Percentiles rank a stretch among this genome's conserved stretches.
These are phyloP conservation scores for Bufo bufo DNA, from an alignment of 2,113 vertebrate genomes.

Conservation along the genomic window DNA sequence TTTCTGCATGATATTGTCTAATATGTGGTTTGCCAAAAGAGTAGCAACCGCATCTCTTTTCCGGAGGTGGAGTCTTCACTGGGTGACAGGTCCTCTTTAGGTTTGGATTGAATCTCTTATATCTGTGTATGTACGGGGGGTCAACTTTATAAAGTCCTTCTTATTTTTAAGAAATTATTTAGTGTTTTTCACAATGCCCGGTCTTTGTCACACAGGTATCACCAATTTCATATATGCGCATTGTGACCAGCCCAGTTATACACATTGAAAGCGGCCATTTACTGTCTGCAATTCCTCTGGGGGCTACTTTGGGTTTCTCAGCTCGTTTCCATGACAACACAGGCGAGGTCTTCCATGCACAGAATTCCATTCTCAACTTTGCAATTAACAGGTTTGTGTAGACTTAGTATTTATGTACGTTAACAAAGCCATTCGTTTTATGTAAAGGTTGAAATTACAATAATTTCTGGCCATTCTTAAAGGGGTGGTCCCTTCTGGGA, in stretches of 20 bases:
- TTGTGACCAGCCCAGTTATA: slow-evolving; percentile 82
- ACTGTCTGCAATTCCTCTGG: slow-evolving; percentile 82
- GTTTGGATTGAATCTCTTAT: no score
- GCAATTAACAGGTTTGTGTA: slow-evolving; percentile 84
- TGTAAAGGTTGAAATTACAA: neutral
- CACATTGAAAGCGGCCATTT: slow-evolving; percentile 72
- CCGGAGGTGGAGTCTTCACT: no score
- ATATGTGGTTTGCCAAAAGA: no score
- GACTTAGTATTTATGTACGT: neutral
- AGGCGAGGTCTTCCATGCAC: slow-evolving; percentile 85
- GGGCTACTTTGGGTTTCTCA: slow-evolving; percentile 80
- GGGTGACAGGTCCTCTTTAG: no score
- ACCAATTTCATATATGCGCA: slow-evolving; percentile 88
- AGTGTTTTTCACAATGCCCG: no score
- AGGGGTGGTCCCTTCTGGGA: no score
- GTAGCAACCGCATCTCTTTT: no score
- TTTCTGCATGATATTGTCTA: no score
- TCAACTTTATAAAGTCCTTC: no score
- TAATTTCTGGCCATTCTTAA: no score
- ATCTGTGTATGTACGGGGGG: no score
- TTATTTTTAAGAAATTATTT: no score
- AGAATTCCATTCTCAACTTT: slow-evolving; percentile 82
- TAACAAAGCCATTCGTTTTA: neutral
- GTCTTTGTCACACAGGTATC: slow-evolving; percentile 76
- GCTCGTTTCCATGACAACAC: slow-evolving; percentile 84